Evolutionary conservation across 2,113 vertebrate genomes (phyloP).

Genomic region (Scomber scombrus): DNA sequence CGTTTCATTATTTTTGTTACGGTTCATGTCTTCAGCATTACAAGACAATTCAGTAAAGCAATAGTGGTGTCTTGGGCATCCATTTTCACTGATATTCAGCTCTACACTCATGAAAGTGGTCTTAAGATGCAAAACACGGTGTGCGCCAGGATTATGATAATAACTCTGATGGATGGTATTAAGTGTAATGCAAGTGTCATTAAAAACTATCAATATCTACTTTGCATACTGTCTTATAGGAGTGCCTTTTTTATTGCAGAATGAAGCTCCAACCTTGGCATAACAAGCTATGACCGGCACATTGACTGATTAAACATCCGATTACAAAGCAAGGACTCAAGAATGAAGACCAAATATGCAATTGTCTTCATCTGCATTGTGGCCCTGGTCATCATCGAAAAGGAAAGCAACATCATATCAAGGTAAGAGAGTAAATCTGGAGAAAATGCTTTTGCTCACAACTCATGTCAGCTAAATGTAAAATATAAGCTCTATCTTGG

Average conservation of each 20-base stretch:
- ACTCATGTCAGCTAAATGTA: neutral
- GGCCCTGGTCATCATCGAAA: constrained; percentile 93
- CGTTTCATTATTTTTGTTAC: neutral
- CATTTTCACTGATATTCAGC: neutral
- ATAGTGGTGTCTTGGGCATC: neutral
- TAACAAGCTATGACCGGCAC: constrained; percentile 51
- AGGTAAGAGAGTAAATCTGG: constrained; percentile 85
- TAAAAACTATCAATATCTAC: neutral
- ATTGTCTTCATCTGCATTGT: constrained; percentile 91
- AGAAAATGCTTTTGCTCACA: neutral
- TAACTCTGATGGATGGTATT: neutral
- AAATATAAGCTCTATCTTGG: neutral
- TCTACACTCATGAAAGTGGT: neutral
- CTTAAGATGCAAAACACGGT: neutral
- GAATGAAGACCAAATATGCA: constrained; percentile 94
- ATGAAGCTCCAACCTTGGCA: constrained; percentile 53
- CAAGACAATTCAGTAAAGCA: too few species aligned
- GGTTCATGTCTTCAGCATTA: neutral
- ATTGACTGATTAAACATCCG: constrained; percentile 54
- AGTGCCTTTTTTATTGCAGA: constrained; percentile 54
- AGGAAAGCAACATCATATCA: constrained; percentile 97
- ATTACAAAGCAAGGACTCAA: constrained; percentile 70
- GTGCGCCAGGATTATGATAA: neutral
- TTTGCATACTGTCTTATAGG: neutral
- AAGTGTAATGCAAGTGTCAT: neutral